phyloP scores from a whole-genome alignment of 30 jellyfish, hydroid and myxozoan species.

The Hydractinia symbiolongicarpus region DNA sequence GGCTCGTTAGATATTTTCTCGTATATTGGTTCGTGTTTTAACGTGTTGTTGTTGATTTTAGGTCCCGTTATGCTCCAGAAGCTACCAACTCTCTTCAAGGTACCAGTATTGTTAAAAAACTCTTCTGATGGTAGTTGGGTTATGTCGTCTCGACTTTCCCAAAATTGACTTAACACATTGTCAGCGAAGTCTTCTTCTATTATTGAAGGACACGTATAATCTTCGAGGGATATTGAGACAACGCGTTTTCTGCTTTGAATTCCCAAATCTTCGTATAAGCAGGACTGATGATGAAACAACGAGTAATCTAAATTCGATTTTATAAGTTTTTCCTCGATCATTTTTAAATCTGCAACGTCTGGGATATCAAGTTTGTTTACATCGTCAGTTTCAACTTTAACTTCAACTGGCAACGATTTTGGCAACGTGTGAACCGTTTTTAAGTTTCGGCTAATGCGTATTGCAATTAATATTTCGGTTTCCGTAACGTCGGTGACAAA shows the following conservation, averaged over 20 bases:
- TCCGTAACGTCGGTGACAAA: not conserved
- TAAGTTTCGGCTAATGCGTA: not conserved
- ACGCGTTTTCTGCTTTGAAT: not conserved
- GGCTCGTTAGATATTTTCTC: not conserved
- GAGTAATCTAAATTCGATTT: not conserved
- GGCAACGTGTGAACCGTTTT: constrained; percentile 6
- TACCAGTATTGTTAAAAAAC: not conserved
- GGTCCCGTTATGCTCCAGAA: constrained; percentile 7
- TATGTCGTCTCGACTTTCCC: not conserved
- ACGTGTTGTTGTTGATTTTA: not conserved
- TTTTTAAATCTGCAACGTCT: not conserved
- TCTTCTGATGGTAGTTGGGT: constrained; percentile 4
- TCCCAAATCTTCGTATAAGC: not conserved
- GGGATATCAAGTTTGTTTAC: not conserved
- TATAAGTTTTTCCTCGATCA: constrained; percentile 5
- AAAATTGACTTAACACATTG: not conserved
- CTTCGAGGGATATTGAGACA: not conserved
- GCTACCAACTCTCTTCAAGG: not conserved
- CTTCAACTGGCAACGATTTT: not conserved
- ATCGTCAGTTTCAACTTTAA: not conserved
- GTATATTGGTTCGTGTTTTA: not conserved
- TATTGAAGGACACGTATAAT: not conserved
- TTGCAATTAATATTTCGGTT: constrained; percentile 5
- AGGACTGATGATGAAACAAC: not conserved
- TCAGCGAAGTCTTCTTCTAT: not conserved